Evolutionary conservation across 2,888 invertebrate genomes (phyloP), one percentile per base, ranked within the genome.

Genomic region (Parapristionchus giblindavisi): DNA sequence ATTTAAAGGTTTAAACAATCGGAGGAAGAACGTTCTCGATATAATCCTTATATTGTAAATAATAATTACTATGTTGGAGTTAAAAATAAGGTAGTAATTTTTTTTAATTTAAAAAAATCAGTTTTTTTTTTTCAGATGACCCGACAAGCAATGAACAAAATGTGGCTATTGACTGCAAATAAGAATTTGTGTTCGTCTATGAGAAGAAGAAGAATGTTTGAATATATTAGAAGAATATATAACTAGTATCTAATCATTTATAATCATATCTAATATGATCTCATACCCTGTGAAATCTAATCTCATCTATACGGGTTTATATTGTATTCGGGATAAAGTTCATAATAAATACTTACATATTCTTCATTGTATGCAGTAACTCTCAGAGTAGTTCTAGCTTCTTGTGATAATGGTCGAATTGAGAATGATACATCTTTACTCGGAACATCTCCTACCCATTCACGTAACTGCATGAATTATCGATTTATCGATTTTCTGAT

Each of bases 1-100:
- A 43, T 17, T 43, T 17, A 43, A 43, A 79, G 79, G 79, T 84
- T 85, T 77, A 85, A 85, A 66, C 51, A 85, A 68, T 79, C 79
- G 58, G 77, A 79, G 17, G 17, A 63, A 24, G 81, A 85, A 58
- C 76, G 85, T 17, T 40, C 58, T 2, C 72, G 60, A 5, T 48
- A 66, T 43, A 52, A 61, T 1, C 85, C 87, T 6, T 82, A 72
- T 56, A 84, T 87, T 43, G 81, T 86, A 34, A 87, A 87, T 75
- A 87, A 87, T 73, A 87, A 87, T 73, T 87, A 81, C 77, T 85
- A 87, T 73, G 79, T 83, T 32, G 87, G 87, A 51, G 83, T 81
- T n/a, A 73, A 78, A 29, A 83, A 84, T 66, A 87, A 87, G 75
- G 83, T 80, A 27, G 8, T 52, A 52, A 32, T 34, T 8, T 63